Evolutionary conservation across 2,797 vertebrate species (phyloP).

Genomic region (Hafferia zeledoni): DNA sequence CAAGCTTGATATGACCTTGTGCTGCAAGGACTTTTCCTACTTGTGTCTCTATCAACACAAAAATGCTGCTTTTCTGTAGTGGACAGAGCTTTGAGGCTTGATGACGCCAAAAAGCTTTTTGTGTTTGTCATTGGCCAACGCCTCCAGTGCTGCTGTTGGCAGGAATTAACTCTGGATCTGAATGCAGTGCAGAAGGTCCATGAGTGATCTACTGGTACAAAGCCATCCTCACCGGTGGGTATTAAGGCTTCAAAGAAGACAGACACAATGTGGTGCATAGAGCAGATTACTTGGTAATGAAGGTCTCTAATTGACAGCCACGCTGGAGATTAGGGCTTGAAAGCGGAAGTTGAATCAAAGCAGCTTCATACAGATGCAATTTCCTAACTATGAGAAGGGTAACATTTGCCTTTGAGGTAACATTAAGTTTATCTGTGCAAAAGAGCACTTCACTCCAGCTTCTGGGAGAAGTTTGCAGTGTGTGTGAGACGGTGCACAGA

Average conservation of each 20-base stretch:
- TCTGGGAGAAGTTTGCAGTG: neutral
- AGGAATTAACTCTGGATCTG: neutral
- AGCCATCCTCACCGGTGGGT: neutral
- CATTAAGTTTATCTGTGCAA: neutral
- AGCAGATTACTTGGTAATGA: neutral
- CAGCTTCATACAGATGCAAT: neutral
- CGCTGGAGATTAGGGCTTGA: neutral
- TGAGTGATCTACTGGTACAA: neutral
- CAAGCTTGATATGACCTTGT: slow-evolving; percentile 13
- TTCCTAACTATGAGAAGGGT: neutral
- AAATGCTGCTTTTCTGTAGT: neutral
- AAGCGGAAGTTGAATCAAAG: neutral
- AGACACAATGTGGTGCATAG: fast-evolving
- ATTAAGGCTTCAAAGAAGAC: neutral
- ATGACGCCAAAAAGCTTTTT: neutral
- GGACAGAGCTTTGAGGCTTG: fast-evolving
- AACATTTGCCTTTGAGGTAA: neutral
- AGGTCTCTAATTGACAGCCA: neutral
- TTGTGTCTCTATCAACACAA: neutral
- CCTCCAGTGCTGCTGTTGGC: neutral
- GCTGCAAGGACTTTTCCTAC: neutral
- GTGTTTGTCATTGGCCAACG: neutral
- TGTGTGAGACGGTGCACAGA: neutral
- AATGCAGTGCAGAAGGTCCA: neutral
- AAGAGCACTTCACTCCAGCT: neutral